A percentile compares a stretch with the other conserved stretches of the same genome.
phyloP scores from a whole-genome alignment of 2,113 vertebrate genomes.

The Notarius quadriscutis region DNA sequence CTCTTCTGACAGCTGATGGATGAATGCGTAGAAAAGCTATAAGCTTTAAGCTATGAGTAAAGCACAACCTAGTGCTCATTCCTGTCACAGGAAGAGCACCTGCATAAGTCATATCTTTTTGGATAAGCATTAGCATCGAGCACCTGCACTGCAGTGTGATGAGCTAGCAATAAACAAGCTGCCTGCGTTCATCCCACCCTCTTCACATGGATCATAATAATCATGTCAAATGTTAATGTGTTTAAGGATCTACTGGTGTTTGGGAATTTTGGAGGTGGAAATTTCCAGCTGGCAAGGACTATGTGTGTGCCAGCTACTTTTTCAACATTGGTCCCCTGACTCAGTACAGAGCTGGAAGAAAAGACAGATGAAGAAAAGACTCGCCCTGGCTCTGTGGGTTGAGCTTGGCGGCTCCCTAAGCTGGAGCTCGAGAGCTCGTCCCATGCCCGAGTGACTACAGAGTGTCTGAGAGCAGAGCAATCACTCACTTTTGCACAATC shows the following conservation, averaged over 20 bases:
- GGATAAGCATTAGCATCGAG: background rate
- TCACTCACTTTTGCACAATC: slow-evolving; percentile 27
- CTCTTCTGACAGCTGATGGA: slow-evolving; percentile 13
- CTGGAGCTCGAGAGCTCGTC: slow-evolving; percentile 13
- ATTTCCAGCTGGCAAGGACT: background rate
- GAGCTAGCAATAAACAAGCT: background rate
- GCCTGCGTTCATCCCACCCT: background rate
- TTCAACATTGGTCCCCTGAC: background rate
- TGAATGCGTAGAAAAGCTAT: background rate
- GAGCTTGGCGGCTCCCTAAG: slow-evolving; percentile 4
- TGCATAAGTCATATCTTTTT: background rate
- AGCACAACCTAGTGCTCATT: background rate
- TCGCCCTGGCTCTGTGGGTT: background rate
- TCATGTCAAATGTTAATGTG: background rate
- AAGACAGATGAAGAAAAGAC: slow-evolving; percentile 7
- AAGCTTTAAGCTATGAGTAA: background rate
- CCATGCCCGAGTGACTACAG: slow-evolving; percentile 23
- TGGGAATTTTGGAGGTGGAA: background rate
- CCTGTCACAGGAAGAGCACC: too few relatives aligned
- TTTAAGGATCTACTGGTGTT: background rate
- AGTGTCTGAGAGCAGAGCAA: slow-evolving; percentile 16
- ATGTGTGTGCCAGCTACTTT: background rate
- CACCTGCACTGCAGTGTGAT: background rate
- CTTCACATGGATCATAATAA: background rate
- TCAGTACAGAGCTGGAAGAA: background rate